Evolutionary conservation across 2,113 vertebrate genomes (phyloP), one percentile per base, ranked within the genome.

Genomic region (Otolemur garnettii): DNA sequence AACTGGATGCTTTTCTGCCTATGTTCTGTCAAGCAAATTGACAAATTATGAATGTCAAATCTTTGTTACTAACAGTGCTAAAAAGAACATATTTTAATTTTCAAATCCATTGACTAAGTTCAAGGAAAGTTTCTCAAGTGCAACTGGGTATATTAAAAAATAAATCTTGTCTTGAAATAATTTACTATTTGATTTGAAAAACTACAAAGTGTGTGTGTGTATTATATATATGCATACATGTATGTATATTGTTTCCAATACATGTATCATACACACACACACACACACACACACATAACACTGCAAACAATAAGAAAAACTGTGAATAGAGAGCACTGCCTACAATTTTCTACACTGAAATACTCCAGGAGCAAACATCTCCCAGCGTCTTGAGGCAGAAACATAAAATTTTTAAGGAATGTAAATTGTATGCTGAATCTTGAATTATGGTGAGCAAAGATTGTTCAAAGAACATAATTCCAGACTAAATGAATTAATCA

Each of bases 51-150:
- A 88, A 68, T 59, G 80, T 87, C 38, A 95, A 94, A 90, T 87
- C 6, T 7, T 93, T 88, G 91, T 96, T 91, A 90, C 15, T 7
- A 15, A 26, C 33, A 87, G 45, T 93, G 85, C 81, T 87, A 59
- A 90, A 87, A 92, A 92, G n/a, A 96, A 90, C 33, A 50, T 71
- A 93, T 95, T 96, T 95, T 91, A 96, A 96, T 85, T 94, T 91
- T 92, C 74, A 95, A 12, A 94, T 94, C 45, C 10, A 18, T 95
- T 87, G 45, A 92, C 94, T 6, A 17, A 92, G 7, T 87, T 93
- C n/a, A 75, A 30, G 42, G 92, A 80, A 93, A 87, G 10, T 71
- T 88, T 75, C 6, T 24, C 21, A 74, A 53, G 19, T 74, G n/a
- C 17, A 26, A 80, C 18, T 45, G 24, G 17, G 3, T 87, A 95